phyloP scores from a whole-genome alignment of 2,888 invertebrate genomes.

The Troglohyphantes excavatus region DNA sequence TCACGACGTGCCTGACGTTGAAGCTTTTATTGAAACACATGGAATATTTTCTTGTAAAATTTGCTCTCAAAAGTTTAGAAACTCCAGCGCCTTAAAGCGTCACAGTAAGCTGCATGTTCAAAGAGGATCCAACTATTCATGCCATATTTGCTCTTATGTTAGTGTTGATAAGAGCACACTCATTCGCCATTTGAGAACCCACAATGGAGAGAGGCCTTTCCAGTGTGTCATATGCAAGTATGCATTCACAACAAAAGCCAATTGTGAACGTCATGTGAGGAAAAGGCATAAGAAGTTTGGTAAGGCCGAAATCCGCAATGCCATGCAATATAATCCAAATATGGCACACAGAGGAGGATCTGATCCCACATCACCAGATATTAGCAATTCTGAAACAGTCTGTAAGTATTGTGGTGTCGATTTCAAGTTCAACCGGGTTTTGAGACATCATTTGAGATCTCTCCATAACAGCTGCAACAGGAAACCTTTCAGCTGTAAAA shows the following conservation, averaged over 20 bases:
- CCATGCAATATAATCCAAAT: slow-evolving; percentile 85
- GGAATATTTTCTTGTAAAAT: slow-evolving; percentile 86
- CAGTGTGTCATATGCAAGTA: slow-evolving; percentile 97
- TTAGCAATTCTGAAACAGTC: slow-evolving; percentile 82
- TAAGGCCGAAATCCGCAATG: slow-evolving; percentile 93
- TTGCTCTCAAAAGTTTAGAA: slow-evolving; percentile 94
- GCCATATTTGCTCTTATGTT: slow-evolving; percentile 95
- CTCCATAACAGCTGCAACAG: slow-evolving; percentile 82
- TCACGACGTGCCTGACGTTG: slow-evolving; percentile 59
- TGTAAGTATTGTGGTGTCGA: slow-evolving; percentile 83
- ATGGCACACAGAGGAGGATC: slow-evolving; percentile 78
- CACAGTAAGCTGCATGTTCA: slow-evolving; percentile 87
- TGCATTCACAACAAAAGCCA: slow-evolving; percentile 98
- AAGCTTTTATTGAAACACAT: slow-evolving; percentile 2
- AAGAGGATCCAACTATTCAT: slow-evolving; percentile 87
- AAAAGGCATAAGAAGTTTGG: slow-evolving; percentile 94
- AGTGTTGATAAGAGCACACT: slow-evolving; percentile 95
- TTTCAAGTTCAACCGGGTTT: slow-evolving; percentile 83
- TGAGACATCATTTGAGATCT: slow-evolving; percentile 83
- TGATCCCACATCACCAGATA: slow-evolving; percentile 76
- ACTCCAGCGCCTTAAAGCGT: slow-evolving; percentile 93
- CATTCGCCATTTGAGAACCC: slow-evolving; percentile 94
- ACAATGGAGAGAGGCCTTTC: slow-evolving; percentile 97
- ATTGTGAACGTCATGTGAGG: slow-evolving; percentile 96
- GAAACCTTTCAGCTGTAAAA: slow-evolving; percentile 83